Conservation (phyloP, 2,888 invertebrate species). For the Tetragonula carbonaria region DNA sequence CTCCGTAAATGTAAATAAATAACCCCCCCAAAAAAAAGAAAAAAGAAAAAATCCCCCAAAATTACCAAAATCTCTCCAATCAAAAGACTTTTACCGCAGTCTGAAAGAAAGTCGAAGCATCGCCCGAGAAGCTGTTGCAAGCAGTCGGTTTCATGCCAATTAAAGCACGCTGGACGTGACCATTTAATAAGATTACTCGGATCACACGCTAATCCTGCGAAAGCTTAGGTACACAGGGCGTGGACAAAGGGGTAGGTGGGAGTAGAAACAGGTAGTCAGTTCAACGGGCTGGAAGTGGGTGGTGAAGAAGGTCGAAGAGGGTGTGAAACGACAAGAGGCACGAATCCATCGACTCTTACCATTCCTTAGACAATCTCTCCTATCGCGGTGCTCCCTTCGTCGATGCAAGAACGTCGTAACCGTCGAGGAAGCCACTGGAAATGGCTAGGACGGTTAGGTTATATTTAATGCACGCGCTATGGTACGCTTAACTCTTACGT, state of each 20-base stretch:
- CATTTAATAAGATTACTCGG: conserved; percentile 29
- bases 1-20: no score
- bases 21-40: no score
- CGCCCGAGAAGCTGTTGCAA: neutral
- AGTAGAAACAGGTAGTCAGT: conserved; percentile 47
- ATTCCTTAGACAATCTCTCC: conserved; percentile 29
- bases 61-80: no score
- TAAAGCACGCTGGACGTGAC: conserved; percentile 3
- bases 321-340: conserved; percentile 62
- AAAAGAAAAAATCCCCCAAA: no score
- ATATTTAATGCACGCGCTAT: conserved; percentile 37
- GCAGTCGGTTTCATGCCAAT: neutral
- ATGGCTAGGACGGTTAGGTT: neutral
- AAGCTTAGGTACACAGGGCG: conserved; percentile 26
- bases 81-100: no score
- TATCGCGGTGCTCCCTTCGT: conserved; percentile 36
- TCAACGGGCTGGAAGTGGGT: conserved; percentile 60
- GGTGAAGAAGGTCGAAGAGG: neutral
- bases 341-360: conserved; percentile 58
- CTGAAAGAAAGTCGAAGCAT: neutral
- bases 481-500: conserved; percentile 27
- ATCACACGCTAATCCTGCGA: conserved; percentile 28
- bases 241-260: conserved; percentile 25
- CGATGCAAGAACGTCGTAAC: conserved; percentile 30
- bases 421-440: conserved; percentile 43